A percentile compares a stretch with the other conserved stretches of the same genome.
Conservation (phyloP, 37 sponge, comb jelly and placozoan genomes). For the Geodia barretti region DNA sequence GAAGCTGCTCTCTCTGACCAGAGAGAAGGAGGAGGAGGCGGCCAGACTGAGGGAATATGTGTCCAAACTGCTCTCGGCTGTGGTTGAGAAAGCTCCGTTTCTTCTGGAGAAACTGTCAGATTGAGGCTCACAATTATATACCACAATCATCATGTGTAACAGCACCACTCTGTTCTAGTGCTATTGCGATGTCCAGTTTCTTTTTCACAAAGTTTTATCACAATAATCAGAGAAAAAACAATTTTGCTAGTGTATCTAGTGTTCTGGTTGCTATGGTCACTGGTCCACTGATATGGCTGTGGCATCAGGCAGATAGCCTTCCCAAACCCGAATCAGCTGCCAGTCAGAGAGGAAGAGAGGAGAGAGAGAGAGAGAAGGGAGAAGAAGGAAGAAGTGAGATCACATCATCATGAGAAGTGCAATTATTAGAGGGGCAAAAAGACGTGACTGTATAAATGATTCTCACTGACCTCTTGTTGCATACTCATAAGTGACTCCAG, state of each 20-base stretch:
- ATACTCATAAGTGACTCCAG: slow-evolving; percentile 76
- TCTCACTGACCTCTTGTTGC: slow-evolving; percentile 78
- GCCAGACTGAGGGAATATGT: slow-evolving; percentile 52
- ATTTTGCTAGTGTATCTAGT: no score
- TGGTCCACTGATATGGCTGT: slow-evolving; percentile 44
- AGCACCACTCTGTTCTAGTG: no score
- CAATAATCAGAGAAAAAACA: no score
- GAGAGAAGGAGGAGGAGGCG: slow-evolving; percentile 61
- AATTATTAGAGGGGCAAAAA: no score
- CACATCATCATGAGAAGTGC: no score
- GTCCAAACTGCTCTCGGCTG: slow-evolving; percentile 39
- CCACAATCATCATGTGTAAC: no score
- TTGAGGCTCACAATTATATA: background rate
- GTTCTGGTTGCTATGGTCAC: background rate
- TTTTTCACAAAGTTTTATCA: no score
- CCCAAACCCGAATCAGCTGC: slow-evolving; percentile 80
- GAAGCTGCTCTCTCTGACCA: slow-evolving; percentile 22
- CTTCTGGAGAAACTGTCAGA: slow-evolving; percentile 44
- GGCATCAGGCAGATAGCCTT: slow-evolving; percentile 83
- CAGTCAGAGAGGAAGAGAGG: background rate
- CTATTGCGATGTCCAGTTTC: no score
- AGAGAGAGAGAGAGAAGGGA: background rate
- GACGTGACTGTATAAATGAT: no score
- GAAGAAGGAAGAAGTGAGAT: no score
- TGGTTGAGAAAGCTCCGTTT: slow-evolving; percentile 66